These are phyloP conservation scores for Aelia acuminata DNA, from an alignment of 2,888 invertebrate genomes.

Conservation along the genomic window DNA sequence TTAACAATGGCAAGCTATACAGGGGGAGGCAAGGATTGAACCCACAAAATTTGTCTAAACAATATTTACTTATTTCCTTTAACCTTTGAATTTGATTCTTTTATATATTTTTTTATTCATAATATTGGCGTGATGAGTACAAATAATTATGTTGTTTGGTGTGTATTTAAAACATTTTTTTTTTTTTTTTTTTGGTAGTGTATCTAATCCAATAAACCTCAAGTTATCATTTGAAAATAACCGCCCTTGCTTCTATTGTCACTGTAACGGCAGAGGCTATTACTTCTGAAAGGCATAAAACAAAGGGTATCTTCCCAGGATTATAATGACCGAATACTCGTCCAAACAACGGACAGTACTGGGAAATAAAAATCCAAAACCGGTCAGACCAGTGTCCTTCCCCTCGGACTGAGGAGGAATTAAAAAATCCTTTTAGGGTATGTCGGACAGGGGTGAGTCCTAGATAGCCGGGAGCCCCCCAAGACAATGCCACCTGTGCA, in stretches of 20 bases:
- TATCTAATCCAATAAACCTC: too few relatives aligned
- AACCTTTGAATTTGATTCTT: too few relatives aligned
- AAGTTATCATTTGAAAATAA: too few relatives aligned
- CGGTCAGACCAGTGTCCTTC: slow-evolving; percentile 45
- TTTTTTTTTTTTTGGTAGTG: too few relatives aligned
- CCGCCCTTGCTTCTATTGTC: not conserved
- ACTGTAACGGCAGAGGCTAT: not conserved
- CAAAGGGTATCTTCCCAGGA: not conserved
- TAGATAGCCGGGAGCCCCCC: not conserved
- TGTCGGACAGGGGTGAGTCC: not conserved
- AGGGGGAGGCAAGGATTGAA: too few relatives aligned
- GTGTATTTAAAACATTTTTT: too few relatives aligned
- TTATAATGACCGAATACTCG: slow-evolving; percentile 4
- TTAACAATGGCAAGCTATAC: too few relatives aligned
- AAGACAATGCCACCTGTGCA: not conserved
- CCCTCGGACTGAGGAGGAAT: not conserved
- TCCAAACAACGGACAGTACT: not conserved
- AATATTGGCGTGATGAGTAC: too few relatives aligned
- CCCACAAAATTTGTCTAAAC: too few relatives aligned
- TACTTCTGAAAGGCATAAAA: not conserved
- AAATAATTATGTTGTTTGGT: too few relatives aligned
- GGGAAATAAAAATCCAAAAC: slow-evolving; percentile 44
- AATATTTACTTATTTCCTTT: too few relatives aligned
- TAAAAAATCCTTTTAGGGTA: not conserved
- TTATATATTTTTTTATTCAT: too few relatives aligned